phyloP scores from a whole-genome alignment of 2,797 vertebrate species.

The Triplophysa bombifrons region DNA sequence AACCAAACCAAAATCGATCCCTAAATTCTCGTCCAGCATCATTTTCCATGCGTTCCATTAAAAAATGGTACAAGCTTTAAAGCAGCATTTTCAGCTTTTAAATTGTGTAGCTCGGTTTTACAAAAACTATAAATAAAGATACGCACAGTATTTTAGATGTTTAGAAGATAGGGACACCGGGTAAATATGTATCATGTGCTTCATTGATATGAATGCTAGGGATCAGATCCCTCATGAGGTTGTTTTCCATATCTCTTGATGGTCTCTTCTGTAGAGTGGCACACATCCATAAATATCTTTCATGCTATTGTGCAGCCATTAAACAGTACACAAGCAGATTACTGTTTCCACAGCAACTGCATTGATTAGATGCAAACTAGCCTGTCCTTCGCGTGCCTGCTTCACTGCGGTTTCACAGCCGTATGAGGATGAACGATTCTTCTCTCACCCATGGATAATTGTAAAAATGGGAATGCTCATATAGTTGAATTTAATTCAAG shows the following conservation, averaged over 20 bases:
- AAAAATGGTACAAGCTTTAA: too few relatives aligned
- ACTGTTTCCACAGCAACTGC: slow-evolving; percentile 53
- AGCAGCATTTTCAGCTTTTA: too few relatives aligned
- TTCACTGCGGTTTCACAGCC: slow-evolving; percentile 18
- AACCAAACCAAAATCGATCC: too few relatives aligned
- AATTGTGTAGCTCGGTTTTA: too few relatives aligned
- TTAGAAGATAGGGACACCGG: not conserved
- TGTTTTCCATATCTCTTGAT: slow-evolving; percentile 53
- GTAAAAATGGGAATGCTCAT: not conserved
- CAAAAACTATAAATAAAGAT: not conserved
- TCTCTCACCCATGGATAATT: not conserved
- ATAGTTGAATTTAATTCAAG: not conserved
- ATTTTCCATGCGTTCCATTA: too few relatives aligned
- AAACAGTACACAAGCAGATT: slow-evolving; percentile 44
- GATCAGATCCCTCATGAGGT: slow-evolving; percentile 28
- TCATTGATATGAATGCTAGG: slow-evolving; percentile 38
- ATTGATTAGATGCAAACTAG: slow-evolving; percentile 32
- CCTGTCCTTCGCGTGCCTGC: not conserved
- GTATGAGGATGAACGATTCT: not conserved
- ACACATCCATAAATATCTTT: slow-evolving; percentile 59
- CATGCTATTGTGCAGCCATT: slow-evolving; percentile 52
- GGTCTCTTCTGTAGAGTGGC: slow-evolving; percentile 53
- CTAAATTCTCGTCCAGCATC: too few relatives aligned
- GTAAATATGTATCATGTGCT: slow-evolving; percentile 23
- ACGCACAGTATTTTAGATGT: not conserved